Percentiles rank a stretch among this genome's conserved stretches.
These are phyloP conservation scores for Zaprionus vittiger DNA, from an alignment of 1,140 invertebrate genomes.

Conservation along the genomic window DNA sequence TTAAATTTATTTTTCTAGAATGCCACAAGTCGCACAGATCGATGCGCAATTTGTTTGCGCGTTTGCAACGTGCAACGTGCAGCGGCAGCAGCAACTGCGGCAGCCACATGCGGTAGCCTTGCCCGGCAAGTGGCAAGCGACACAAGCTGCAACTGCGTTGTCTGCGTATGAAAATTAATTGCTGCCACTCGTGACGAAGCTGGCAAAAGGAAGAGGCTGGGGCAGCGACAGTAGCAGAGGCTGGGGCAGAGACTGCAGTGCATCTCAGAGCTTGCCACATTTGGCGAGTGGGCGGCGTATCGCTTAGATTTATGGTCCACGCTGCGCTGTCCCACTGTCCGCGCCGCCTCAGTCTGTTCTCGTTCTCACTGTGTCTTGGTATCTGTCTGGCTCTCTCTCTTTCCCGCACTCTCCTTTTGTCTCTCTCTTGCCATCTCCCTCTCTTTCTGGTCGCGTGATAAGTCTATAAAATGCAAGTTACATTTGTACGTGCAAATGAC, in stretches of 20 bases:
- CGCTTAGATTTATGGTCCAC: constrained; percentile 71
- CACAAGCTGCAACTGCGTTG: constrained; percentile 52
- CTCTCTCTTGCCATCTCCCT: constrained; percentile 52
- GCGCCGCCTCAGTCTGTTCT: background rate
- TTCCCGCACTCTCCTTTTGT: background rate
- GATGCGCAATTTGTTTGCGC: constrained; percentile 73
- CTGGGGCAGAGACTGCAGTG: constrained; percentile 6
- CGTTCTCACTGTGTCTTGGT: background rate
- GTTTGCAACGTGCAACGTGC: constrained; percentile 25
- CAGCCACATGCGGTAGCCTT: constrained; percentile 33
- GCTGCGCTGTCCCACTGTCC: background rate
- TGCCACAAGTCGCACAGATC: constrained; percentile 79
- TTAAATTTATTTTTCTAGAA: constrained; percentile 83
- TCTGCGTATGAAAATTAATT: constrained; percentile 83
- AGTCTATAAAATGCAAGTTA: constrained; percentile 78
- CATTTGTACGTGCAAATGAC: constrained; percentile 79
- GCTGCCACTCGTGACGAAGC: constrained; percentile 79
- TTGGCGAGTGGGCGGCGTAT: constrained; percentile 66
- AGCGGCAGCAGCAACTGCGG: constrained; percentile 33
- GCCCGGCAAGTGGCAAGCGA: constrained; percentile 32
- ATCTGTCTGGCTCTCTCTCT: background rate
- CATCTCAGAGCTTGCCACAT: constrained; percentile 1
- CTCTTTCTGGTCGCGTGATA: constrained; percentile 71
- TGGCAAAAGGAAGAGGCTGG: constrained; percentile 28
- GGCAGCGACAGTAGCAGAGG: constrained; percentile 16